Percentiles rank a stretch among this genome's conserved stretches.
phyloP scores from a whole-genome alignment of 2,113 vertebrate species.

The Xenopus borealis region DNA sequence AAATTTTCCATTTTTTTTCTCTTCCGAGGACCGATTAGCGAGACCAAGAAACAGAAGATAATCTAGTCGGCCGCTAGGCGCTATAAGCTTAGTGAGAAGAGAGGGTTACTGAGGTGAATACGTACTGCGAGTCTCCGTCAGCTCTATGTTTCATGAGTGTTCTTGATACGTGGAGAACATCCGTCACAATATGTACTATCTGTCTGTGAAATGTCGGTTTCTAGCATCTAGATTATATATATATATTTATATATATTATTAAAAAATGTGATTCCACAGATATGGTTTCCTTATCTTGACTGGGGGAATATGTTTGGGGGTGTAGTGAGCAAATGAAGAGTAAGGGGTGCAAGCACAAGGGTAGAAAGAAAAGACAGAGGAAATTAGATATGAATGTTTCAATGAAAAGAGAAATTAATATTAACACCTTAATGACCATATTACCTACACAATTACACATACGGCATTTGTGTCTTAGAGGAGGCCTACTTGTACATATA shows the following conservation, averaged over 20 bases:
- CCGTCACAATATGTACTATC: conserved; percentile 5
- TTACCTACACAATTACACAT: not conserved
- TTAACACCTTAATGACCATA: not conserved
- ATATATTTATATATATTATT: not conserved
- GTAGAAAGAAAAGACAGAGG: conserved; percentile 7
- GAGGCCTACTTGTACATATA: too few relatives aligned
- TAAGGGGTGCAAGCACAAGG: conserved; percentile 24
- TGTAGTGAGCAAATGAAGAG: not conserved
- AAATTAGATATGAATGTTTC: not conserved
- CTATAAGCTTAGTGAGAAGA: not conserved
- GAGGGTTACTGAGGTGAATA: not conserved
- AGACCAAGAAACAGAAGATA: too few relatives aligned
- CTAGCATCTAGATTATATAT: conserved; percentile 21
- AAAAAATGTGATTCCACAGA: conserved; percentile 12
- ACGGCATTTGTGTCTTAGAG: not conserved
- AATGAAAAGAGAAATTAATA: not conserved
- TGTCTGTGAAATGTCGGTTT: conserved; percentile 7
- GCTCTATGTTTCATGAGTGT: not conserved
- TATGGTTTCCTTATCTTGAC: not conserved
- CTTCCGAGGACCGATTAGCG: not conserved
- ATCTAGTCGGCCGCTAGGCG: not conserved
- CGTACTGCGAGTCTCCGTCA: not conserved
- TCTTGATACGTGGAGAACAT: not conserved
- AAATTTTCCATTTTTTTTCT: conserved; percentile 45
- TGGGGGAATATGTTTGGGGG: not conserved